Evolutionary conservation across 2,888 invertebrate species (phyloP).

Genomic region (Drosophila nr. fundita): DNA sequence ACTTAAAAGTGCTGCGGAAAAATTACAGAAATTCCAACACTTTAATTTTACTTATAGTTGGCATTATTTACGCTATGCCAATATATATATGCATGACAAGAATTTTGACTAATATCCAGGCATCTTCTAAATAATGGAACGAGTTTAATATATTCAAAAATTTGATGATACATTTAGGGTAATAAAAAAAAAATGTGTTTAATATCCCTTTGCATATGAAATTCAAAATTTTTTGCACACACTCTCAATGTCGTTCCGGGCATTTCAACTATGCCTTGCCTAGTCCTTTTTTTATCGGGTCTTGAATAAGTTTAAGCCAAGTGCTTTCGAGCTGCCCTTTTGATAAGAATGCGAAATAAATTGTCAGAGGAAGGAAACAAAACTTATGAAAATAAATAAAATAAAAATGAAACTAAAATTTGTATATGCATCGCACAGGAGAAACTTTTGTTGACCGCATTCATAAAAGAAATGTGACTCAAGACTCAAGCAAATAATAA

Average conservation of each 20-base stretch:
- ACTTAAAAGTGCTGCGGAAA: background rate
- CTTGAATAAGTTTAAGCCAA: conserved; percentile 42
- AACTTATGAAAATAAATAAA: conserved; percentile 70
- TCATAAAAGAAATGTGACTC: conserved; percentile 50
- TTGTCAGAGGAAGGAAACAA: conserved; percentile 54
- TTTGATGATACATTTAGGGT: conserved; percentile 24
- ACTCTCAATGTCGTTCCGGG: conserved; percentile 28
- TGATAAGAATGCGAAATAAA: conserved; percentile 72
- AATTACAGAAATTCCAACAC: conserved; percentile 2
- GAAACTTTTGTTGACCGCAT: conserved; percentile 53
- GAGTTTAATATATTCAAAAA: conserved; percentile 32
- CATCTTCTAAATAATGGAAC: background rate
- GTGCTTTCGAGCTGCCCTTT: conserved; percentile 24
- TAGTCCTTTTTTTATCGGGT: conserved; percentile 29
- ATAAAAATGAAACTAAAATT: conserved; percentile 63
- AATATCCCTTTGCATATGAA: conserved; percentile 68
- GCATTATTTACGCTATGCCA: background rate
- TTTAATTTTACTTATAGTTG: background rate
- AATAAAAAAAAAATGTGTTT: conserved; percentile 22
- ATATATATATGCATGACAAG: conserved; percentile 13
- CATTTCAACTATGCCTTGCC: conserved; percentile 53
- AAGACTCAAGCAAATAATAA: conserved; percentile 64
- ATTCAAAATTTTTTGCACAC: conserved; percentile 45
- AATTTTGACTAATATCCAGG: conserved; percentile 25
- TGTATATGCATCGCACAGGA: conserved; percentile 42